Evolutionary conservation across 2,113 vertebrate species (phyloP), one percentile per base, ranked within the genome.

Genomic region (Candoia aspera): DNA sequence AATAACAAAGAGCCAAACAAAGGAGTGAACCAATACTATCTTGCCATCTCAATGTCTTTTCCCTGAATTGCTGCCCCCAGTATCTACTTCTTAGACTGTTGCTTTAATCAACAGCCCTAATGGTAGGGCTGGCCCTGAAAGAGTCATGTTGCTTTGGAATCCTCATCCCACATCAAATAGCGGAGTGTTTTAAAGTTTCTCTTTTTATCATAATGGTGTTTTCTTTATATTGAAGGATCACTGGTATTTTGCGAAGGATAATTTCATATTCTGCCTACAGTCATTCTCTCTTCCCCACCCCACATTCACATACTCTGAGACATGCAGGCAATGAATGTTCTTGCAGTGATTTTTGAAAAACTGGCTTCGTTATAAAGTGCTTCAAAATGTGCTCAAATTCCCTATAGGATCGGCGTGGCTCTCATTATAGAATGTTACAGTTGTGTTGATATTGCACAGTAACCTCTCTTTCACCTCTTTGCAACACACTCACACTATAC

Each of bases 381-480:
- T 96, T 62, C 9, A 92, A 91, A 95, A 95, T 91, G 93, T 95
- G 92, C 94, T 94, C 94, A 62, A 90, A 95, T 95, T 95, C 96
- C 96, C 95, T 49, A 57, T 53, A 53, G 73, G 88, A 68, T 86
- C 23, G 90, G 87, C 91, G n/a, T 86, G 29, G 49, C 15, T 33
- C 54, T 90, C 93, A 64, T 57, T 96, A 95, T 95, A 93, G 94
- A 88, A 68, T 92, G 94, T 95, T 95, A 94, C 92, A 91, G 83
- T 19, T 85, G 33, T 49, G 21, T 91, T 94, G 95, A 94, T 95
- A 92, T 90, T 88, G 2, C 84, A 87, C 90, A 87, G 91, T 95
- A 96, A 95, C 92, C 88, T 93, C 59, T 94, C 49, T 0, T 92
- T 92, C 91, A 92, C 91, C 91, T 84, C 37, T 24, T 24, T 59